Percentiles rank a stretch among this genome's conserved stretches.
phyloP scores from a whole-genome alignment of 2,797 vertebrate species.

The Margarornis squamiger region DNA sequence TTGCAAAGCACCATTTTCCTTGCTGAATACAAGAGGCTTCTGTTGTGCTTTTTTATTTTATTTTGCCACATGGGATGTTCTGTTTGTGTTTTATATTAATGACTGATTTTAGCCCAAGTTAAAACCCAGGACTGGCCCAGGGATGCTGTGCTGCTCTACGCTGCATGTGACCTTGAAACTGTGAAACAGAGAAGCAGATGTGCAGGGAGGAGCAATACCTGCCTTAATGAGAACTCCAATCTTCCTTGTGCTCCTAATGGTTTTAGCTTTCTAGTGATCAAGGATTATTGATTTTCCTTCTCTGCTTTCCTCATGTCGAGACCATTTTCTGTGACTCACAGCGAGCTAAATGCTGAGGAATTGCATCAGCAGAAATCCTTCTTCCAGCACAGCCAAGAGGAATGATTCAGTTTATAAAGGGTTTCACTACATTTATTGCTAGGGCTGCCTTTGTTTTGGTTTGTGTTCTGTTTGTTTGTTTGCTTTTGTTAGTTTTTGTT shows the following conservation, averaged over 20 bases:
- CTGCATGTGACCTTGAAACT: background rate
- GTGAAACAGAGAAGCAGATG: background rate
- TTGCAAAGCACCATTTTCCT: background rate
- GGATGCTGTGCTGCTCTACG: rapidly evolving
- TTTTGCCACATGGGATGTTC: background rate
- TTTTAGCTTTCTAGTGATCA: slow-evolving; percentile 50
- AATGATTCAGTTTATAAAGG: background rate
- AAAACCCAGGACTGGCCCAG: background rate
- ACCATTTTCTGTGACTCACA: background rate
- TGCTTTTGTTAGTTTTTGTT: background rate
- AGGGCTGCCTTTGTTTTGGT: background rate
- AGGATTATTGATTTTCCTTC: slow-evolving; percentile 48
- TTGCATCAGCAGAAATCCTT: background rate
- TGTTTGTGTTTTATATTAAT: slow-evolving; percentile 16
- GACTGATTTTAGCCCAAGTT: slow-evolving; percentile 32
- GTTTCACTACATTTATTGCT: background rate
- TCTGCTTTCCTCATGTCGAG: background rate
- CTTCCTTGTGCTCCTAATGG: slow-evolving; percentile 63
- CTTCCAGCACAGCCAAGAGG: background rate
- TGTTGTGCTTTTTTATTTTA: rapidly evolving
- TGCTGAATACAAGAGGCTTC: background rate
- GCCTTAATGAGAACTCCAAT: slow-evolving; percentile 43
- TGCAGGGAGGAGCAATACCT: background rate
- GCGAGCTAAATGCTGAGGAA: background rate
- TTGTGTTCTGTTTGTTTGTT: rapidly evolving